Percentiles rank a stretch among this genome's conserved stretches.
These are phyloP conservation scores for Semnopithecus entellus DNA, from an alignment of 2,113 vertebrate species.

Conservation along the genomic window DNA sequence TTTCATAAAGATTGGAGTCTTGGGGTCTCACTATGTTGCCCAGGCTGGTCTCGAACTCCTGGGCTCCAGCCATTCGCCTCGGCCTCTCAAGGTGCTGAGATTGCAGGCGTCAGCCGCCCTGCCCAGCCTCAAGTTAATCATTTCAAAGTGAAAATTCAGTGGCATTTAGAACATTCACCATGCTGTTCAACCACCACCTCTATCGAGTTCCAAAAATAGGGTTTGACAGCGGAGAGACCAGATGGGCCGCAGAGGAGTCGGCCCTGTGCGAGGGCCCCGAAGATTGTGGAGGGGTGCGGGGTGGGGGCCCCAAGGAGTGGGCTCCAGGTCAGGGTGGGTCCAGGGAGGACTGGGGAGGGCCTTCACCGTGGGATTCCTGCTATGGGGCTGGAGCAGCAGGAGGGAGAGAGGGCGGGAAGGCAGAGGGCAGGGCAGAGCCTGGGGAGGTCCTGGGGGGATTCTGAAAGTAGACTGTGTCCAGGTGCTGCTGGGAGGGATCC, in stretches of 20 bases:
- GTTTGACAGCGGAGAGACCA: background rate
- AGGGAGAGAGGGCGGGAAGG: background rate
- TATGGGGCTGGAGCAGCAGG: background rate
- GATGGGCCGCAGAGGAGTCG: background rate
- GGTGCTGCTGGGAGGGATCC: background rate
- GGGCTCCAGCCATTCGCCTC: too few relatives aligned
- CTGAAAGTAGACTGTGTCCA: background rate
- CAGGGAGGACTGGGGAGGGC: too few relatives aligned
- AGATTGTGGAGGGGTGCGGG: background rate
- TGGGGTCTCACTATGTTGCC: too few relatives aligned
- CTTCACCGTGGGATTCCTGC: too few relatives aligned
- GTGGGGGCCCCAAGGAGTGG: background rate
- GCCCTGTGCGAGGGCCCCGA: background rate
- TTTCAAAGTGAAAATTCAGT: background rate
- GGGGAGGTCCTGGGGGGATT: background rate
- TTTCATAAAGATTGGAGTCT: too few relatives aligned
- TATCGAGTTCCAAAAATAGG: background rate
- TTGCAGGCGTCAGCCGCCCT: background rate
- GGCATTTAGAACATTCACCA: background rate
- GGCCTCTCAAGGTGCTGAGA: background rate
- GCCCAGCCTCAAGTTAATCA: background rate
- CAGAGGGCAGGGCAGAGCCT: background rate
- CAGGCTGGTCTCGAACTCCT: too few relatives aligned
- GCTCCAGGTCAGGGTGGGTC: too few relatives aligned
- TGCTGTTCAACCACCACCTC: too few relatives aligned